Percentiles rank a stretch among this genome's conserved stretches.
Evolutionary conservation across 2,888 invertebrate genomes (phyloP).

Genomic region (Mythimna vitellina): DNA sequence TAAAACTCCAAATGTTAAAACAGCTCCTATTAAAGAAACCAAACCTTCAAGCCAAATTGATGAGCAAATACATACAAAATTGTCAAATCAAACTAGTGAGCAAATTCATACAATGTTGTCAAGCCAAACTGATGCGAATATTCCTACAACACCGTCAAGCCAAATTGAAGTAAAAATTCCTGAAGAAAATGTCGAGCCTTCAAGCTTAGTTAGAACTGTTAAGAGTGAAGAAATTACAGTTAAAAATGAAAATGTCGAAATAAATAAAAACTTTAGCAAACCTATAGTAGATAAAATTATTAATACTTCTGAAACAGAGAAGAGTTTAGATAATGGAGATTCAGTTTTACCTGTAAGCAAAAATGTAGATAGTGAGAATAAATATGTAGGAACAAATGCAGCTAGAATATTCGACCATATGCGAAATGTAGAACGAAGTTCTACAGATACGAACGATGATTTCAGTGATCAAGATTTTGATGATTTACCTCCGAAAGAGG

Average conservation of each 20-base stretch:
- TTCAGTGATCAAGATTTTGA: conserved; percentile 57
- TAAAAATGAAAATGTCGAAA: conserved; percentile 64
- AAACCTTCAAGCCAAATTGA: conserved; percentile 9
- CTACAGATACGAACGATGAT: conserved; percentile 43
- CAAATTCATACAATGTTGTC: neutral
- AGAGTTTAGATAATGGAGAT: conserved; percentile 5
- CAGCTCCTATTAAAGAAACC: conserved; percentile 18
- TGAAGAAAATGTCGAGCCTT: neutral
- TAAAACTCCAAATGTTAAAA: conserved; percentile 17
- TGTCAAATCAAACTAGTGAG: neutral
- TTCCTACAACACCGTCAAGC: neutral
- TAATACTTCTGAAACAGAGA: conserved; percentile 27
- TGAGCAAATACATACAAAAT: neutral
- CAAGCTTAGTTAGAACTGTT: conserved; percentile 17
- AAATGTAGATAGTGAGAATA: conserved; percentile 32
- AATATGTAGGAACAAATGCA: conserved; percentile 12
- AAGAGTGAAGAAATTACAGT: neutral
- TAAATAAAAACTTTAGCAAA: conserved; percentile 55
- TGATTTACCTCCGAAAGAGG: conserved; percentile 35
- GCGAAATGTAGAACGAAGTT: conserved; percentile 26
- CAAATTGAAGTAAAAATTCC: conserved; percentile 9
- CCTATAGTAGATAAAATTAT: conserved; percentile 33
- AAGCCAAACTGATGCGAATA: conserved; percentile 1
- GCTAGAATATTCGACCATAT: conserved; percentile 26
- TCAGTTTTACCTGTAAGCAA: conserved; percentile 29